A percentile compares a stretch with the other conserved stretches of the same genome.
Evolutionary conservation across 2,888 invertebrate species (phyloP).

Genomic region (Panzeria rudis): DNA sequence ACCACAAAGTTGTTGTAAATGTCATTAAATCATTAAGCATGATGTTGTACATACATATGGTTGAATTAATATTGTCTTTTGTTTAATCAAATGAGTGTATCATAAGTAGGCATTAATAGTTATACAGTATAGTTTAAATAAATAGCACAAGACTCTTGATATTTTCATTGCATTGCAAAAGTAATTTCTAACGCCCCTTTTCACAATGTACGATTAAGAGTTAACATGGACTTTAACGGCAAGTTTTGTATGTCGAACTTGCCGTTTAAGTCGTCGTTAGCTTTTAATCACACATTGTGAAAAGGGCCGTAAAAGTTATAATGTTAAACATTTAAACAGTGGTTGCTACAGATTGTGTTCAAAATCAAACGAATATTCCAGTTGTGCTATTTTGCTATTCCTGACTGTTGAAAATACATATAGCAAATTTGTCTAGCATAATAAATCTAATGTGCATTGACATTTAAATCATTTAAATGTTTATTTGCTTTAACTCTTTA

Average conservation of each 20-base stretch:
- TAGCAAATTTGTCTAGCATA: constrained; percentile 20
- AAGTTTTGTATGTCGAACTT: too few species aligned
- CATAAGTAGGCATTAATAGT: constrained; percentile 33
- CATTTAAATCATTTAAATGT: constrained; percentile 56
- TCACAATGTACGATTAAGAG: too few species aligned
- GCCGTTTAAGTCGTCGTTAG: too few species aligned
- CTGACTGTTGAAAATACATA: background rate
- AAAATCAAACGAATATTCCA: too few species aligned
- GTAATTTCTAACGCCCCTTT: background rate
- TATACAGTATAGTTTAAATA: background rate
- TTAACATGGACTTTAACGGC: too few species aligned
- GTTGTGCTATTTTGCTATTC: background rate
- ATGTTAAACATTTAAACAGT: too few species aligned
- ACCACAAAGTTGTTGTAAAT: constrained; percentile 33
- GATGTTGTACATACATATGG: constrained; percentile 51
- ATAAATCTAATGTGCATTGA: constrained; percentile 58
- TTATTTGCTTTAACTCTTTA: constrained; percentile 4
- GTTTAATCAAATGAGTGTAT: constrained; percentile 39
- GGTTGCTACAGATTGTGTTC: too few species aligned
- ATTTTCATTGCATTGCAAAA: background rate
- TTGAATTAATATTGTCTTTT: constrained; percentile 33
- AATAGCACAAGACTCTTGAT: constrained; percentile 10
- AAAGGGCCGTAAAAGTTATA: too few species aligned
- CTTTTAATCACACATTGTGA: too few species aligned
- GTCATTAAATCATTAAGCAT: constrained; percentile 37